Conservation (phyloP, 2,888 invertebrate genomes). For the Epinotia demarniana region DNA sequence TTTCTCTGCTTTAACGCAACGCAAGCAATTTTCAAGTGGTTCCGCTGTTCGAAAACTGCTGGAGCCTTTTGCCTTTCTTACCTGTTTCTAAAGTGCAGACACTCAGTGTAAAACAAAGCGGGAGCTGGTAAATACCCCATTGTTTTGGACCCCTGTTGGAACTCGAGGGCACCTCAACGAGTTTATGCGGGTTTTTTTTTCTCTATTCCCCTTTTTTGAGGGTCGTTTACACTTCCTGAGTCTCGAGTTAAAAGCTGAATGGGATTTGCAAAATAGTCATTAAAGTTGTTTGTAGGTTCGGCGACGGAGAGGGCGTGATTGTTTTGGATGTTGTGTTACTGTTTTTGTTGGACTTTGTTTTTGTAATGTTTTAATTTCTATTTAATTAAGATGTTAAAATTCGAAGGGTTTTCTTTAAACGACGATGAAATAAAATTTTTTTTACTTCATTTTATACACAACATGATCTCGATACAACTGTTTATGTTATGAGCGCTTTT, state of each 20-base stretch:
- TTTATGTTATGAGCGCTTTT: neutral
- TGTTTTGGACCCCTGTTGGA: constrained; percentile 35
- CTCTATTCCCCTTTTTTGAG: constrained; percentile 51
- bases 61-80: constrained; percentile 40
- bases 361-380: constrained; percentile 8
- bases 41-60: constrained; percentile 32
- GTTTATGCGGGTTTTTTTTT: constrained; percentile 64
- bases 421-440: constrained; percentile 1
- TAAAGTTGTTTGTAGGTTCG: constrained; percentile 36
- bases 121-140: constrained; percentile 42
- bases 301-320: constrained; percentile 28
- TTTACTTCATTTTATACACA: neutral
- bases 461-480: neutral
- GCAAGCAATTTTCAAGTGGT: constrained; percentile 37
- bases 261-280: constrained; percentile 45
- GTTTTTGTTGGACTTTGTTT: constrained; percentile 26
- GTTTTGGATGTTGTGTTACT: constrained; percentile 33
- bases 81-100: constrained; percentile 41
- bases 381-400: constrained; percentile 25
- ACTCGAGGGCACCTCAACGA: constrained; percentile 56
- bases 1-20: constrained; percentile 26
- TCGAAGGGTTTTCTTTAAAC: neutral
- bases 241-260: constrained; percentile 42
- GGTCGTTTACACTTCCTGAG: constrained; percentile 46
- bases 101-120: constrained; percentile 42